Percentiles rank a stretch among this genome's conserved stretches.
These are phyloP conservation scores for Pycnonotus jocosus DNA, from an alignment of 2,113 vertebrate species.

Conservation along the genomic window DNA sequence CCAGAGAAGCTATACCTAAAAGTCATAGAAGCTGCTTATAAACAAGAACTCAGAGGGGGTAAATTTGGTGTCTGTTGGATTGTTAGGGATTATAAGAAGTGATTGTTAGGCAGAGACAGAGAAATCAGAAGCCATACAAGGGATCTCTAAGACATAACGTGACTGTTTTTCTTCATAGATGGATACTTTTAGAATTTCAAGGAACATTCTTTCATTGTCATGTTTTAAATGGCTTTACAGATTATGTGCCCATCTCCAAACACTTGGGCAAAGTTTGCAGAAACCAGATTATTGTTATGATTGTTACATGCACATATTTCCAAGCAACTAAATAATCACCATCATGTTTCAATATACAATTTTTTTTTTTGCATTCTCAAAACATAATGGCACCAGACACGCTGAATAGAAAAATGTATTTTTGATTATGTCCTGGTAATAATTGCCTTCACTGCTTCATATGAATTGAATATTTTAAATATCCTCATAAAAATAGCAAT, in stretches of 20 bases:
- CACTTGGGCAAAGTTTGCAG: not conserved
- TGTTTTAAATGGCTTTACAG: not conserved
- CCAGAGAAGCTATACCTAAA: not conserved
- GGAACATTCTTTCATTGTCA: not conserved
- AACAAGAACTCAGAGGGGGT: not conserved
- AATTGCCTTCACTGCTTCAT: not conserved
- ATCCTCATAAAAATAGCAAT: constrained; percentile 8
- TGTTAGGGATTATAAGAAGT: not conserved
- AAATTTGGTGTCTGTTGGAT: not conserved
- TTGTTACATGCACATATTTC: not conserved
- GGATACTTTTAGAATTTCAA: not conserved
- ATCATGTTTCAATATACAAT: constrained; percentile 45
- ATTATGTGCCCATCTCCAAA: not conserved
- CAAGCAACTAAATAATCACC: constrained; percentile 51
- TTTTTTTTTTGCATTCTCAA: constrained; percentile 53
- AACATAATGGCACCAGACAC: constrained; percentile 61
- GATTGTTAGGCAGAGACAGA: not conserved
- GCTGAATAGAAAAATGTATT: constrained; percentile 8
- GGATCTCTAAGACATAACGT: not conserved
- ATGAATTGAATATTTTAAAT: constrained; percentile 27
- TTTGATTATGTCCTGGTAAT: not conserved
- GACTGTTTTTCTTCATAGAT: not conserved
- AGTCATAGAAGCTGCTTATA: not conserved
- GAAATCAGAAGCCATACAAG: not conserved
- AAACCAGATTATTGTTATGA: not conserved